Percentiles rank a stretch among this genome's conserved stretches.
phyloP scores from a whole-genome alignment of 2,797 vertebrate genomes.

The Sparus aurata region DNA sequence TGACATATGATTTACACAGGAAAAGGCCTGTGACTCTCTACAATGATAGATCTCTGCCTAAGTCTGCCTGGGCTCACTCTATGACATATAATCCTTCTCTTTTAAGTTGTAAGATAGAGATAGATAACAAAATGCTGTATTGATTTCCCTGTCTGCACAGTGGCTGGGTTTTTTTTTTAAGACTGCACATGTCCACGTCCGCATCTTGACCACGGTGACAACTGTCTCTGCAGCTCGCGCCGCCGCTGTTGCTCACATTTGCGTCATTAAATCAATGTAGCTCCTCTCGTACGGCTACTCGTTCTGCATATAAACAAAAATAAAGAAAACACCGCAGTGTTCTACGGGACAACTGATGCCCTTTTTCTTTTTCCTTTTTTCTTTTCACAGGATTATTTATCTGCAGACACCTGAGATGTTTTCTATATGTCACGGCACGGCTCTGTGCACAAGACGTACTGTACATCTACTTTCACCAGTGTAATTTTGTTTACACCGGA shows the following conservation, averaged over 20 bases:
- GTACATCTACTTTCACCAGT: neutral
- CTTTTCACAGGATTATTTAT: neutral
- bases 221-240: constrained; percentile 52
- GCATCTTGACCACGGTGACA: constrained; percentile 76
- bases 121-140: constrained; percentile 89
- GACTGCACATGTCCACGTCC: constrained; percentile 74
- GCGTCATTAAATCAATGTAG: constrained; percentile 55
- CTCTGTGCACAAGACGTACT: neutral
- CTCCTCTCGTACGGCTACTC: constrained; percentile 8
- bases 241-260: constrained; percentile 56
- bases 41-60: constrained; percentile 85
- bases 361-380: neutral
- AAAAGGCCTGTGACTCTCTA: constrained; percentile 85
- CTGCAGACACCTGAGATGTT: constrained; percentile 5
- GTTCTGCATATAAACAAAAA: constrained; percentile 26
- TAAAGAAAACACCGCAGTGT: neutral
- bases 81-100: constrained; percentile 89
- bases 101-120: constrained; percentile 90
- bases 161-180: constrained; percentile 70
- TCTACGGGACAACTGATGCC: neutral
- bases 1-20: constrained; percentile 90
- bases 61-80: constrained; percentile 85
- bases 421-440: constrained; percentile 11
- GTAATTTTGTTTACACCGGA: constrained; percentile 10
- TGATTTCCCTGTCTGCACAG: constrained; percentile 84